Evolutionary conservation across 2,888 invertebrate genomes (phyloP), one percentile per base, ranked within the genome.

Genomic region (Deladenus siricidicola): DNA sequence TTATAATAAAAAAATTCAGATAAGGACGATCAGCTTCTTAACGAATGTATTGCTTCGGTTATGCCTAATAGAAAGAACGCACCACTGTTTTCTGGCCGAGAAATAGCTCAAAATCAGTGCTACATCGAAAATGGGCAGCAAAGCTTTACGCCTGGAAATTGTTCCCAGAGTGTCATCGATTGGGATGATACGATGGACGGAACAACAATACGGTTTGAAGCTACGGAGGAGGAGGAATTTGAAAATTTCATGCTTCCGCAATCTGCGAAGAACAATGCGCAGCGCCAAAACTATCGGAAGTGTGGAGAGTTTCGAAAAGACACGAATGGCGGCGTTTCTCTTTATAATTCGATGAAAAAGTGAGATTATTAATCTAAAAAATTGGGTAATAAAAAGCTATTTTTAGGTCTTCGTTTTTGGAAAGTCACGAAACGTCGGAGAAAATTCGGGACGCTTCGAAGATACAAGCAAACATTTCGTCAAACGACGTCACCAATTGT

Each of bases 401-500:
- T 59, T 60, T 62, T 10, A 59, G 57, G n/a, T 45, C 52, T 17
- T 66, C 59, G 10, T 47, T 65, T 21, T 34, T 65, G 23, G 50
- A 56, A 34, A 47, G 49, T 19, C 65, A 65, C 0, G 42, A 29
- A 19, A 67, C 65, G n/a, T 43, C 26, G 17, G 66, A 65, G 42
- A 60, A 48, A 28, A 53, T 65, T 28, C 56, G 66, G 28, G 66
- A 65, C 50, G 66, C 62, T 23, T 55, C 66, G 8, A 43, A 52
- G 4, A 42, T 65, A 1, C 47, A 60, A 14, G 47, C 21, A 3
- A 8, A 43, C 3, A 30, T 39, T 19, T 29, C 50, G 1, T n/a
- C n/a, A n/a, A n/a, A n/a, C n/a, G n/a, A n/a, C n/a, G n/a, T n/a
- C n/a, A n/a, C n/a, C n/a, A n/a, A n/a, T n/a, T n/a, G n/a, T n/a